Conservation (phyloP, 2,797 vertebrate species). For the Mus caroli region DNA sequence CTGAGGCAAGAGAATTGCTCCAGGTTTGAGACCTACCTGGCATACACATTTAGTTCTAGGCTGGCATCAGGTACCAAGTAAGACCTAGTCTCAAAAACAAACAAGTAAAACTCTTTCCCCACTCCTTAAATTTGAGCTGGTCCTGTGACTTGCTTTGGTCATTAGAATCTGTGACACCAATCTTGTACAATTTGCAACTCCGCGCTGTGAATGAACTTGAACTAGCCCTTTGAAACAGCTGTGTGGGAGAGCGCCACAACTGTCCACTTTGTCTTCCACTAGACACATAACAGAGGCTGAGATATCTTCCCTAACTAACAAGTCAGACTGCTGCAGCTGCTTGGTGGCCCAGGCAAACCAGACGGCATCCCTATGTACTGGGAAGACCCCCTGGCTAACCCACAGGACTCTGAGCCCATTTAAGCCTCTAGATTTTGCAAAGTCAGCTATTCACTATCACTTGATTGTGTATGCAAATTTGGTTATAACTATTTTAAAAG, state of each 20-base stretch:
- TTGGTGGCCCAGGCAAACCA: neutral
- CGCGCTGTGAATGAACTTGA: neutral
- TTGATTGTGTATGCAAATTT: neutral
- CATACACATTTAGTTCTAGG: neutral
- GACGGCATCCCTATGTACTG: neutral
- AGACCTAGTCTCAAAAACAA: neutral
- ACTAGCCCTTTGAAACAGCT: neutral
- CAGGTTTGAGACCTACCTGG: neutral
- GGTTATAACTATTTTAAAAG: neutral
- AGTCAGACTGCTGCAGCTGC: neutral
- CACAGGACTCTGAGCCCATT: neutral
- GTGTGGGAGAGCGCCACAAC: neutral
- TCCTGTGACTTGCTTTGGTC: neutral
- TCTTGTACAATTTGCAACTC: neutral
- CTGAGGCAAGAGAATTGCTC: neutral
- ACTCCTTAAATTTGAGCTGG: constrained; percentile 12
- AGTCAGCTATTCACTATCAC: too few relatives aligned
- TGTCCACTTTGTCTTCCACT: neutral
- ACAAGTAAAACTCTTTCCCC: neutral
- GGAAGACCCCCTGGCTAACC: neutral
- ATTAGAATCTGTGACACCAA: neutral
- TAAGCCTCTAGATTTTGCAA: neutral
- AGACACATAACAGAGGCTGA: neutral
- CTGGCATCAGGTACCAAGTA: neutral
- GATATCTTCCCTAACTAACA: neutral